Evolutionary conservation across 2,888 invertebrate species (phyloP), one percentile per base, ranked within the genome.

Genomic region (Cremastinae sp.): DNA sequence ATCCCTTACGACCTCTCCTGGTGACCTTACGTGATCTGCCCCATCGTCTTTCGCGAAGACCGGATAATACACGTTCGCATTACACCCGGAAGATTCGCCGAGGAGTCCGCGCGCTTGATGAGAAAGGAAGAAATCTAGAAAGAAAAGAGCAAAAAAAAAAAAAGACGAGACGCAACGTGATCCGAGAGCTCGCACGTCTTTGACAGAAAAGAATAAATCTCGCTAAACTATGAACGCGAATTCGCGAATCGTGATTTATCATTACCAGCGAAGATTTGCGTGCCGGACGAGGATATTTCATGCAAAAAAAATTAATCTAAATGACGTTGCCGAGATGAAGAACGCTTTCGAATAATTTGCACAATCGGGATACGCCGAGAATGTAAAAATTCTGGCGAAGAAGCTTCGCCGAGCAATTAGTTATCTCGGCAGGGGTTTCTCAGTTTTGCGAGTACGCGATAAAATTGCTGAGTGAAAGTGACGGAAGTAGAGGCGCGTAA

Each of bases 1-100:
- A 85, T 84, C 82, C 83, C 78, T 77, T 78, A 74, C 81, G 86
- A 86, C 82, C 85, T 84, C 81, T 80, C 81, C 74, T 79, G 69
- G 69, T 59, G 69, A 76, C 73, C 73, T 76, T 73, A 73, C 73
- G 69, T 69, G 72, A 49, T 56, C 20, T 68, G 56, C 35, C 37
- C 75, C 45, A 45, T 70, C 70, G 43, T 43, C 47, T 68, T 69
- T 69, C 69, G 51, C 47, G 58, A 58, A 47, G 51, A n/a, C 51
- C 65, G 71, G 71, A 72, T 51, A 43, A 59, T 71, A 66, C 75
- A 64, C 72, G 72, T 64, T 68, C 62, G 49, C 18, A 49, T 68
- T 71, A 53, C 69, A 76, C 69, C 64, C 62, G 68, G 73, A 73
- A 73, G 76, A 76, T 73, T 62, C 53, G 59, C 58, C 39, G 56